Evolutionary conservation across 2,888 invertebrate genomes (phyloP), one percentile per base, ranked within the genome.

Genomic region (Agrotis puta): DNA sequence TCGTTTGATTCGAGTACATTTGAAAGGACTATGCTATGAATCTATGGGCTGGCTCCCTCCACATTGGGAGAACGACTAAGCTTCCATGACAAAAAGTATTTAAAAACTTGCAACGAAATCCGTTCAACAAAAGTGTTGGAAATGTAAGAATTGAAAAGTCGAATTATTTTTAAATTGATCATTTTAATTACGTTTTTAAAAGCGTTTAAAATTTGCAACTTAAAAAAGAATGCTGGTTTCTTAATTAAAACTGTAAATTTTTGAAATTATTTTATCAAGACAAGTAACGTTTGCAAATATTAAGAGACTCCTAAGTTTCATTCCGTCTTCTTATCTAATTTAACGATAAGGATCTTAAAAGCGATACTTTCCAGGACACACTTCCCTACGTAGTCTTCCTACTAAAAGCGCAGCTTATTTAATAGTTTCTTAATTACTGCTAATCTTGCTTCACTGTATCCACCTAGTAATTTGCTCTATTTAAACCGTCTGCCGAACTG

Each of bases 341-440:
- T 50, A 51, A 43, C 24, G 64, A 57, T 74, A 53, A 56, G 22
- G 3, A 61, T 77, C 6, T 39, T 39, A 22, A 27, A 69, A 54
- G 48, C 45, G 14, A 24, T 64, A 20, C 53, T 48, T 64, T 53
- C 39, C 59, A 64, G 73, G 59, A 79, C 56, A 11, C 33, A 79
- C 63, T 74, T 58, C 18, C 7, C 20, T 20, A 20, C 74, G 18
- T 74, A 65, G 79, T 74, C 74, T 3, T 27, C 83, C 83, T 82
- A 84, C 76, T 22, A 43, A 51, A 81, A 84, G 79, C 83, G 82
- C 82, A 85, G 88, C 85, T 88, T 87, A 92, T 91, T 92, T 89
- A 91, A 93, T 92, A 92, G 93, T 92, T 91, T 88, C 91, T 90
- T 93, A 93, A 93, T 93, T 91, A 90, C 91, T 87, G 86, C 89